Evolutionary conservation across 2,888 invertebrate genomes (phyloP).

Genomic region (Drosophila quasianomalipes): DNA sequence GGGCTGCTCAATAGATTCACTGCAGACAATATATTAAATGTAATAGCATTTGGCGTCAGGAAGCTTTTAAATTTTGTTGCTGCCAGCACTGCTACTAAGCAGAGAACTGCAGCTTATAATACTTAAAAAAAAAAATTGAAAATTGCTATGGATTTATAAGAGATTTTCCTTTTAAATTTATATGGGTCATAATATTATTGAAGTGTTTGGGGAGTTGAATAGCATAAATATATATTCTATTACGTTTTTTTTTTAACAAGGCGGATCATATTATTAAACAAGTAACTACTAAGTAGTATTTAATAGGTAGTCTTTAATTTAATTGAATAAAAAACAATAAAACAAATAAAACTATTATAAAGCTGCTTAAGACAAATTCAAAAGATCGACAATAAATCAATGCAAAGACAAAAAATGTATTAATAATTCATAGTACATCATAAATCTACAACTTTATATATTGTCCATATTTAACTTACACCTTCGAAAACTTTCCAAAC

Average conservation of each 20-base stretch:
- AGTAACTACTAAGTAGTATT: not conserved
- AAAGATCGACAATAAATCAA: conserved; percentile 41
- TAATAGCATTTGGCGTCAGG: conserved; percentile 59
- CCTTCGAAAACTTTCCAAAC: conserved; percentile 22
- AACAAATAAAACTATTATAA: not conserved
- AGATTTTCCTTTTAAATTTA: conserved; percentile 21
- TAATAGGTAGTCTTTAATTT: not conserved
- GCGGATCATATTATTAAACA: not conserved
- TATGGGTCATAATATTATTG: not conserved
- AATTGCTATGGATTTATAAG: conserved; percentile 28
- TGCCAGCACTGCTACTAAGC: conserved; percentile 11
- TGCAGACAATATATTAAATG: conserved; percentile 61
- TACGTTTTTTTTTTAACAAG: not conserved
- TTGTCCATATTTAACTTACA: conserved; percentile 15
- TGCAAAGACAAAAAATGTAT: conserved; percentile 9
- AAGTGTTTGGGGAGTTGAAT: not conserved
- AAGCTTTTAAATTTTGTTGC: conserved; percentile 52
- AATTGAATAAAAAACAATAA: not conserved
- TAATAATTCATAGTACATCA: conserved; percentile 10
- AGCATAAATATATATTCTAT: not conserved
- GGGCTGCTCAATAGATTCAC: conserved; percentile 50
- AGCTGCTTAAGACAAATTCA: conserved; percentile 18
- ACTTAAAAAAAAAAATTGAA: conserved; percentile 26
- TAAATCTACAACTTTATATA: conserved; percentile 26
- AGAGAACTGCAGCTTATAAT: conserved; percentile 27